Evolutionary conservation across 1,140 invertebrate species (phyloP).

Genomic region (Neuroterus valhalla): DNA sequence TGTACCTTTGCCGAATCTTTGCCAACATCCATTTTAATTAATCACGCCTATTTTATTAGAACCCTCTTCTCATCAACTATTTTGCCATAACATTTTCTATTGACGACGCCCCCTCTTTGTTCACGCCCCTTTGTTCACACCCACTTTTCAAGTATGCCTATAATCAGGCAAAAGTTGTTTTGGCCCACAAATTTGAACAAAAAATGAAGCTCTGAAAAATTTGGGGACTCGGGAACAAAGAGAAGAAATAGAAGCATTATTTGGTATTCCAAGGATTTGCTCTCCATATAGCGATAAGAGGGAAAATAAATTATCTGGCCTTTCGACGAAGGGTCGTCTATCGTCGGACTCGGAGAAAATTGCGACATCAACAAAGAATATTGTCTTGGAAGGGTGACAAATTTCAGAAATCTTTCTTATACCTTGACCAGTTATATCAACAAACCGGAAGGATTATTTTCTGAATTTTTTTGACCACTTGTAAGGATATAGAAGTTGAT

Average conservation of each 20-base stretch:
- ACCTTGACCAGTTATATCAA: not conserved
- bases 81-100: too few species aligned
- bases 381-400: conserved; percentile 1
- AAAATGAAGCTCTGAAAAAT: too few species aligned
- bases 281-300: not conserved
- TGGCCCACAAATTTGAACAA: too few species aligned
- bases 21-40: too few species aligned
- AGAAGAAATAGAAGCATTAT: not conserved
- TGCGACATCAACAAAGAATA: conserved; percentile 8
- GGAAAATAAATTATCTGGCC: not conserved
- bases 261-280: not conserved
- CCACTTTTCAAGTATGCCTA: too few species aligned
- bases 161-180: too few species aligned
- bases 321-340: not conserved
- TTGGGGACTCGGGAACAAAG: too few species aligned
- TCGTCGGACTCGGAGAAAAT: not conserved
- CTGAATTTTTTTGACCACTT: not conserved
- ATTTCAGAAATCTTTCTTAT: conserved; percentile 13
- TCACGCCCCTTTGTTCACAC: too few species aligned
- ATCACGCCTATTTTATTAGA: too few species aligned
- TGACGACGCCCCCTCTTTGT: too few species aligned
- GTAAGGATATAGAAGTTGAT: not conserved
- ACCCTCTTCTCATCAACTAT: too few species aligned
- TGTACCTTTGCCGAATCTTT: too few species aligned
- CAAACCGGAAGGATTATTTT: not conserved